Percentiles rank a stretch among this genome's conserved stretches.
These are phyloP conservation scores for Papilio elwesi DNA, from an alignment of 2,888 invertebrate species.

Conservation along the genomic window DNA sequence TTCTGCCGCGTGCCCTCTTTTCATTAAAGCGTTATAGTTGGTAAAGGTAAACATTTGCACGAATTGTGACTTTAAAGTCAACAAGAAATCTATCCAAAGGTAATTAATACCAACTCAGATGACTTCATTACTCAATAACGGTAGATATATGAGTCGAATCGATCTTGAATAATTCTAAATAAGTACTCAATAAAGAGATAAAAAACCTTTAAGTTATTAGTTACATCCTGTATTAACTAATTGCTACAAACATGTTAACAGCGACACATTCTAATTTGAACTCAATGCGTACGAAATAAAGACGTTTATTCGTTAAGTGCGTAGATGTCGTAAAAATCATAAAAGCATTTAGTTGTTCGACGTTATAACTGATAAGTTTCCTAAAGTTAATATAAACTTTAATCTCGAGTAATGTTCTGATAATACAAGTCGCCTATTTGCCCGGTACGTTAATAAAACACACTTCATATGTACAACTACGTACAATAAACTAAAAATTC, in stretches of 20 bases:
- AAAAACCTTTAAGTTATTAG: slow-evolving; percentile 33
- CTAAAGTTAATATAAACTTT: slow-evolving; percentile 33
- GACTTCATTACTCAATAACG: slow-evolving; percentile 33
- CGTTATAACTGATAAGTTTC: slow-evolving; percentile 30
- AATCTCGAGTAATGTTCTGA: slow-evolving; percentile 41
- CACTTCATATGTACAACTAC: not conserved
- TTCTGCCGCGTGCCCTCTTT: too few relatives aligned
- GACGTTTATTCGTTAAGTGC: slow-evolving; percentile 4
- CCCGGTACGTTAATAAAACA: slow-evolving; percentile 5
- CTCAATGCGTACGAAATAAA: slow-evolving; percentile 2
- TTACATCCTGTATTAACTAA: slow-evolving; percentile 36
- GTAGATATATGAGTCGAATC: slow-evolving; percentile 14
- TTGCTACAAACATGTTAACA: slow-evolving; percentile 4
- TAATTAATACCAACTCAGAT: slow-evolving; percentile 27
- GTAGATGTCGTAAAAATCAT: slow-evolving; percentile 13
- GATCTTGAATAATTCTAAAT: slow-evolving; percentile 22
- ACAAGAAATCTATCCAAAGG: slow-evolving; percentile 24
- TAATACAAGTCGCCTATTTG: slow-evolving; percentile 38
- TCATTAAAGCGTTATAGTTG: not conserved
- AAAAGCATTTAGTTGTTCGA: not conserved
- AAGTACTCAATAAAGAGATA: slow-evolving; percentile 37
- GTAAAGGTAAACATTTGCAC: not conserved
- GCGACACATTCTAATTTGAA: slow-evolving; percentile 22
- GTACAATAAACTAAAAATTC: too few relatives aligned
- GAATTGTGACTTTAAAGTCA: slow-evolving; percentile 21